Base-by-base conservation (phyloP, 2,888 invertebrate species). In the Phengaris alcon region DNA sequence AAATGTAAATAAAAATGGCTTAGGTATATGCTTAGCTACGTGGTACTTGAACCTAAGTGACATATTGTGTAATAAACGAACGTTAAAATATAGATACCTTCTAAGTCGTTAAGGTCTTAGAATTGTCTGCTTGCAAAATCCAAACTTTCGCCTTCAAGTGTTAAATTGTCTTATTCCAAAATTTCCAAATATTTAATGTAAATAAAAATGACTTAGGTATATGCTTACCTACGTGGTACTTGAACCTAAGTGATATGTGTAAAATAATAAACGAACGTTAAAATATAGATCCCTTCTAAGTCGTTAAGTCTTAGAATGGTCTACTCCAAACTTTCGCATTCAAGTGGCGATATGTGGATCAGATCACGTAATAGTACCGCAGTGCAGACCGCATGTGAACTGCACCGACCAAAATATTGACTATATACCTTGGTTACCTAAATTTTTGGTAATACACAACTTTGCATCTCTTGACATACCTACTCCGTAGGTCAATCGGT, bases 351-450 rank as follows among this genome's bases (percentile, higher is more conserved):
- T 83, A 84, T 85, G 84, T 52, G 81, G 79, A 81, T 79, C 86
- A 88, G 84, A 82, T 87, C 88, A 88, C 90, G 90, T 90, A 90
- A 89, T 85, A 87, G 82, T 88, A 83, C 87, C 89, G 91, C 91
- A 91, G 84, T 90, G 91, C 90, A 86, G 87, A 81, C 81, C 80
- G 82, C 81, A 78, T 78, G 78, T 79, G 77, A 79, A 79, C 78
- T 78, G 77, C 81, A 75, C 79, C 77, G 77, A 75, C 74, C 70
- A 74, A 76, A 78, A 77, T 76, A 76, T 76, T 78, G 75, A 75
- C 78, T 77, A 77, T 75, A 73, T 64, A 64, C 35, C 64, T 64
- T 10, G 64, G 12, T 35, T 64, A 64, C 10, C 59, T 2, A 22
- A 4, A 35, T 12, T 35, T 44, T 64, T 5, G 12, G 35, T 35